These are phyloP conservation scores for Paramormyrops hopkinsi DNA, from an alignment of 2,797 vertebrate species.

Conservation along the genomic window DNA sequence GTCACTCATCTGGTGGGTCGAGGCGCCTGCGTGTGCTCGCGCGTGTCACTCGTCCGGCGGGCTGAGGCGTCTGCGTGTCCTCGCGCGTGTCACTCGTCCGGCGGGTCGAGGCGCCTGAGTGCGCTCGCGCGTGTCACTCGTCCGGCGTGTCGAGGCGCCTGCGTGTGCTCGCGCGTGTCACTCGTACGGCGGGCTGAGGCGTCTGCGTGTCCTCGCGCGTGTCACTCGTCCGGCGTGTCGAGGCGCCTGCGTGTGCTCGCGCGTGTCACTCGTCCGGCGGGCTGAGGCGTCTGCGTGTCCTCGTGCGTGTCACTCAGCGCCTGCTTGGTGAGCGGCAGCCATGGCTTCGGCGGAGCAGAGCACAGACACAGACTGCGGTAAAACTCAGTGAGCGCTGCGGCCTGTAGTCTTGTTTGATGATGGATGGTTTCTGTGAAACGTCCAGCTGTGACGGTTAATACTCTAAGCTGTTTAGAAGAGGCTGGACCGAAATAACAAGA, in stretches of 20 bases:
- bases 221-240: background rate
- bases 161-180: too few relatives aligned
- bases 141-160: too few relatives aligned
- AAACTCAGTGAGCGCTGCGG: background rate
- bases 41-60: background rate
- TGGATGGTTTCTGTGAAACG: background rate
- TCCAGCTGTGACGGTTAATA: background rate
- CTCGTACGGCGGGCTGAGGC: too few relatives aligned
- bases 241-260: background rate
- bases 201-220: too few relatives aligned
- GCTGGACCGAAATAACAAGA: background rate
- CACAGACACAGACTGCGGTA: too few relatives aligned
- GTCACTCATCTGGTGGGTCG: too few relatives aligned
- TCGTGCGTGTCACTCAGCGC: background rate
- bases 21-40: background rate
- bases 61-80: background rate
- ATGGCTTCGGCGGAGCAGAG: background rate
- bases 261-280: background rate
- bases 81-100: background rate
- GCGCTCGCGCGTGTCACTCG: background rate
- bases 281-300: background rate
- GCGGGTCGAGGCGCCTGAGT: background rate
- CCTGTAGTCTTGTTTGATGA: background rate
- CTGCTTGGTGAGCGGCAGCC: background rate
- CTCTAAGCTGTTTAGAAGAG: background rate